Percentiles rank a stretch among this genome's conserved stretches.
Evolutionary conservation across 1,140 invertebrate genomes (phyloP).

Genomic region (Bradysia coprophila): DNA sequence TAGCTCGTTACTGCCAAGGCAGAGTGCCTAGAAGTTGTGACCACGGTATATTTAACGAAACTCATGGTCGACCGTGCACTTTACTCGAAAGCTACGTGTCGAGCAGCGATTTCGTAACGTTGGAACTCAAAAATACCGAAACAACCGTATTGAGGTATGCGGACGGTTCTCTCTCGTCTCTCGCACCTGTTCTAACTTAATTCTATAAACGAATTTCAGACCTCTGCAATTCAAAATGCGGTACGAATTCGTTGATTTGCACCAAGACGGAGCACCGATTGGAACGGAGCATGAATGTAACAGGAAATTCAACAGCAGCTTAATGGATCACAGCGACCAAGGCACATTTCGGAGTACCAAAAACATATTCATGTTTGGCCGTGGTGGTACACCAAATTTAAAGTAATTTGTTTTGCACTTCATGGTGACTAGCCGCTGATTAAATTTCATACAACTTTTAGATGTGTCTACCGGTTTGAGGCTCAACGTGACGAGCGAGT

Average conservation of each 20-base stretch:
- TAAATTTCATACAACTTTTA: too few species aligned
- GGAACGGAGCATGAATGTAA: slow-evolving; percentile 26
- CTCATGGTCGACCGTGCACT: slow-evolving; percentile 44
- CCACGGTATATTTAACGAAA: slow-evolving; percentile 29
- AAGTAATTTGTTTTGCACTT: slow-evolving; percentile 30
- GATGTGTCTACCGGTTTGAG: slow-evolving; percentile 71
- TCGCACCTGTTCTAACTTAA: not conserved
- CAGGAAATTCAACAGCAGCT: slow-evolving; percentile 38
- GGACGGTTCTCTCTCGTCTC: too few species aligned
- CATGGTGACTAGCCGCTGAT: too few species aligned
- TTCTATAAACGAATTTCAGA: slow-evolving; percentile 28
- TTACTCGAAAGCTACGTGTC: slow-evolving; percentile 69
- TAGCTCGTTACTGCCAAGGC: slow-evolving; percentile 60
- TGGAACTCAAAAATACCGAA: slow-evolving; percentile 59
- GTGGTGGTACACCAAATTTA: slow-evolving; percentile 62
- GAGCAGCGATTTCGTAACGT: slow-evolving; percentile 53
- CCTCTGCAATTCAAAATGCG: slow-evolving; percentile 65
- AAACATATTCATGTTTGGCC: slow-evolving; percentile 70
- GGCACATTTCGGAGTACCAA: slow-evolving; percentile 44
- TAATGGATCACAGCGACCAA: slow-evolving; percentile 33
- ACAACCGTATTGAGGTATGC: slow-evolving; percentile 63
- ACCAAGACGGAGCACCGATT: slow-evolving; percentile 62
- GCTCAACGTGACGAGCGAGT: slow-evolving; percentile 59
- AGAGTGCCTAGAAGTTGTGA: slow-evolving; percentile 59
- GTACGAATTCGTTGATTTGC: slow-evolving; percentile 79